phyloP scores from a whole-genome alignment of 2,113 vertebrate species.

The Lycaon pictus region DNA sequence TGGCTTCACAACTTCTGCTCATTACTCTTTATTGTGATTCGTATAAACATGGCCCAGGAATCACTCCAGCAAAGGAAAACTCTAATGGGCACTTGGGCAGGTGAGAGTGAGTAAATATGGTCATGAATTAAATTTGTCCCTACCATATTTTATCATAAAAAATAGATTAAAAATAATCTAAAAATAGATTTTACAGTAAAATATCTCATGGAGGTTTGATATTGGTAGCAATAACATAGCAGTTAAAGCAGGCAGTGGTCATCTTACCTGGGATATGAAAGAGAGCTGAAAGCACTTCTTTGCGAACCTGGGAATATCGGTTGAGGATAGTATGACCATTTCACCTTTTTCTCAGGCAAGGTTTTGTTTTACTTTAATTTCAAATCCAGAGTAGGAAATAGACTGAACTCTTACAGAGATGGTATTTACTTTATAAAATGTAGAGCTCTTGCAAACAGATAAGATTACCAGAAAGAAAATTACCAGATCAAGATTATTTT shows the following conservation, averaged over 20 bases:
- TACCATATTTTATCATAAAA: neutral
- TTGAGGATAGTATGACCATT: neutral
- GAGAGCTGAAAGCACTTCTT: neutral
- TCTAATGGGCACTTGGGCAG: neutral
- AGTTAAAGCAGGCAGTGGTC: neutral
- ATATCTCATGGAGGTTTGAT: neutral
- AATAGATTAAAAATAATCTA: constrained; percentile 14
- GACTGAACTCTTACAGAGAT: neutral
- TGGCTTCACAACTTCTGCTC: neutral
- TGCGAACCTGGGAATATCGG: constrained; percentile 1
- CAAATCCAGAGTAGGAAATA: constrained; percentile 49
- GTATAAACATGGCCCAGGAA: neutral
- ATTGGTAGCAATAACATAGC: neutral
- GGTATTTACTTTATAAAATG: constrained; percentile 43
- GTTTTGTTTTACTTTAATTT: constrained; percentile 59
- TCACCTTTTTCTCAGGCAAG: constrained; percentile 29
- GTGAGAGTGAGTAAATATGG: neutral
- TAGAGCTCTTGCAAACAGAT: constrained; percentile 43
- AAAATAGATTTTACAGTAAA: constrained; percentile 1
- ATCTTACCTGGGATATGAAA: neutral
- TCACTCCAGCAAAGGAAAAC: neutral
- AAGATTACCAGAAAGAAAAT: constrained; percentile 59
- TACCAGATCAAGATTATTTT: constrained; percentile 44
- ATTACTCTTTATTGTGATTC: neutral
- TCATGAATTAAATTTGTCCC: neutral